These are phyloP conservation scores for Amazonetta brasiliensis DNA, from an alignment of 2,797 vertebrate genomes.

Conservation along the genomic window DNA sequence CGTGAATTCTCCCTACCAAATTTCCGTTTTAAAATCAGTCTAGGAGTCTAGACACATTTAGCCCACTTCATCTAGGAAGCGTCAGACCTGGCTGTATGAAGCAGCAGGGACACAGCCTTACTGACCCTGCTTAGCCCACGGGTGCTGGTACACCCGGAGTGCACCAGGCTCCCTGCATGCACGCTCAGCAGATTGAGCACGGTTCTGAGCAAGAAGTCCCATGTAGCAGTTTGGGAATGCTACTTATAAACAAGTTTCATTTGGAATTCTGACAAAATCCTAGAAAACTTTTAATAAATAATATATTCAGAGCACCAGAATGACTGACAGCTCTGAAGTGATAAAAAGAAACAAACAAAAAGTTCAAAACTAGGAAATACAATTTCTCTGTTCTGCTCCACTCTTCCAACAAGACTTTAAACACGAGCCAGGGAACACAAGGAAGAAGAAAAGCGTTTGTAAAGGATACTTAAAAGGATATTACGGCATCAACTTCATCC, in stretches of 20 bases:
- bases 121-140: background rate
- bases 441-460: constrained; percentile 42
- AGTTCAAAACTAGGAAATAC: constrained; percentile 4
- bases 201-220: background rate
- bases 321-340: background rate
- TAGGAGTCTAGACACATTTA: accelerated
- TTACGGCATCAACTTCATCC: constrained; percentile 62
- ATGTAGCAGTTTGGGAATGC: background rate
- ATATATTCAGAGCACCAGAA: background rate
- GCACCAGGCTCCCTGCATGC: background rate
- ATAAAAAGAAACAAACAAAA: background rate
- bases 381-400: background rate
- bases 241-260: background rate
- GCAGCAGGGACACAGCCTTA: background rate
- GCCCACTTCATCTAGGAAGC: background rate
- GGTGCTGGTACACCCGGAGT: accelerated
- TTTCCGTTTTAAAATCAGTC: background rate
- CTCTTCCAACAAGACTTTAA: background rate
- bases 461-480: constrained; percentile 15
- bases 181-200: background rate
- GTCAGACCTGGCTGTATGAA: background rate
- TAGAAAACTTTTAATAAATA: background rate
- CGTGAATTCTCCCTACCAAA: no score
- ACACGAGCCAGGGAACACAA: background rate
- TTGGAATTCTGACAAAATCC: background rate